phyloP scores from a whole-genome alignment of 1,140 invertebrate genomes.

The Bombus difficillimus region DNA sequence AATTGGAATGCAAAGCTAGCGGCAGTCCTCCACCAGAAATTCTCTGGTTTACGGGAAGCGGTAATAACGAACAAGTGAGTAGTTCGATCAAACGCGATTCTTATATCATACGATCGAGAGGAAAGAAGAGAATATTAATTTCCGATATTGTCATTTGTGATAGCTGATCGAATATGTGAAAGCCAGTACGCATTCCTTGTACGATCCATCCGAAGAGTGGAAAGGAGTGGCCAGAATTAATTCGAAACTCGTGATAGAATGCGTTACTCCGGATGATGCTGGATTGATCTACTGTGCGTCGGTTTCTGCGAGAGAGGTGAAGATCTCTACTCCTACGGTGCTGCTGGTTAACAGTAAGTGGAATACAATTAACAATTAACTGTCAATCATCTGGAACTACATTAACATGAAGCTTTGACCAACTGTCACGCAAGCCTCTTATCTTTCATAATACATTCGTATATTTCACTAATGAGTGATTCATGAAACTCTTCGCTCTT shows the following conservation, averaged over 20 bases:
- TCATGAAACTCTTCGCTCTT: neutral
- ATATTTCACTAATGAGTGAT: neutral
- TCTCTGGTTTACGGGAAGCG: constrained; percentile 86
- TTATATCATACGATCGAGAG: neutral
- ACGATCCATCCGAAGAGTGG: constrained; percentile 58
- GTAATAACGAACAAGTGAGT: constrained; percentile 85
- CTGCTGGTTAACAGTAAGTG: constrained; percentile 78
- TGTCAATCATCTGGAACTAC: constrained; percentile 5
- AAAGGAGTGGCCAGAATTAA: constrained; percentile 84
- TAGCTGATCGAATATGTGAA: constrained; percentile 68
- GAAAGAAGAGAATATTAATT: neutral
- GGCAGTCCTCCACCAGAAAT: constrained; percentile 88
- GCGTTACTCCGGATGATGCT: constrained; percentile 84
- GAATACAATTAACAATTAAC: constrained; percentile 40
- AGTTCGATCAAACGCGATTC: neutral
- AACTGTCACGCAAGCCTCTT: constrained; percentile 9
- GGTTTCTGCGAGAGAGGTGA: constrained; percentile 84
- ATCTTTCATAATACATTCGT: constrained; percentile 3
- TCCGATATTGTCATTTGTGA: neutral
- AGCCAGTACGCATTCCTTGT: constrained; percentile 59
- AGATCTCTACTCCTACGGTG: constrained; percentile 78
- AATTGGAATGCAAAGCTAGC: constrained; percentile 87
- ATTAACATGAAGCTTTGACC: constrained; percentile 30
- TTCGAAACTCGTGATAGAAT: constrained; percentile 87
- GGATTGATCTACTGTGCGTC: constrained; percentile 89